Evolutionary conservation across 2,113 vertebrate genomes (phyloP), one percentile per base, ranked within the genome.

Genomic region (Emydura subglobosa): DNA sequence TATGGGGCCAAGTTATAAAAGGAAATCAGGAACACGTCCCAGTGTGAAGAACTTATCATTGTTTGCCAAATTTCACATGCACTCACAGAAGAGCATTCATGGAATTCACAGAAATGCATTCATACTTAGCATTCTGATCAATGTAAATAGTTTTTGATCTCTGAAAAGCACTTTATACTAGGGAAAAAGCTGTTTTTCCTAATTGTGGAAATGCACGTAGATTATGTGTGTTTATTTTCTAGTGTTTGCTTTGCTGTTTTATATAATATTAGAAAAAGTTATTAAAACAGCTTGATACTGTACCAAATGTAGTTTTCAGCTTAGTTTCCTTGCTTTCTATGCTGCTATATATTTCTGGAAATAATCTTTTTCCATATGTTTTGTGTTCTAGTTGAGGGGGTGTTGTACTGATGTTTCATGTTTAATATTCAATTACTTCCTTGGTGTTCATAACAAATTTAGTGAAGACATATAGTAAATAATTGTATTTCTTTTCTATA

Each of bases 281-380:
- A 51, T 1, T 7, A 91, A 94, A 87, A 51, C 6, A 34, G 2
- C 0, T 0, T 55, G 9, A 57, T 42, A 83, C 31, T 25, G 5
- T 7, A 51, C 5, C n/a, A 55, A 49, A 54, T 55, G 2, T 76
- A 21, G 85, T 87, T 65, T 95, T 61, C 13, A 74, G 39, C 31
- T 47, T 81, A 7, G 68, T 72, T 83, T 85, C 21, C 34, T 57
- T 74, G 29, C 14, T 16, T 87, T 74, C 47, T 79, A 29, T 90
- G 39, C 3, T 94, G 0, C 84, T 51, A 72, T 19, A 91, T 54
- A 50, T 2, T 6, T 5, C 55, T 31, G 21, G n/a, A 49, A 0
- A 86, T 0, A 90, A 42, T 29, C 0, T 0, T 2, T 22, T 90
- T 27, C 53, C n/a, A 12, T 42, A 3, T 2, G 24, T 74, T 74